Conservation (phyloP, 2,113 vertebrate species). For the Mugil cephalus region DNA sequence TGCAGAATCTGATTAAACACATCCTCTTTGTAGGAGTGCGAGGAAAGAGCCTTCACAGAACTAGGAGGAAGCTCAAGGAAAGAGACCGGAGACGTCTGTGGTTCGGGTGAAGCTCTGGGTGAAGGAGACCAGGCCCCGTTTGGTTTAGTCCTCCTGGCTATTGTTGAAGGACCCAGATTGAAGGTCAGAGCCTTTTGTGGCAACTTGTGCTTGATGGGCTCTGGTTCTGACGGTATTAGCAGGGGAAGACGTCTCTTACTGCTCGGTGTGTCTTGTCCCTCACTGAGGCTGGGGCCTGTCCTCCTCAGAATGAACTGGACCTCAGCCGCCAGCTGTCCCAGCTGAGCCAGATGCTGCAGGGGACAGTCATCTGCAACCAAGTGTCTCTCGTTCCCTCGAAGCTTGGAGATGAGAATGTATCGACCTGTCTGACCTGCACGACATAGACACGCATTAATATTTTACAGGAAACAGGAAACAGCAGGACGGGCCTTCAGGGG, state of each 20-base stretch:
- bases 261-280: slow-evolving; percentile 68
- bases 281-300: slow-evolving; percentile 86
- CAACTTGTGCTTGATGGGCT: slow-evolving; percentile 71
- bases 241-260: neutral
- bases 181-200: slow-evolving; percentile 86
- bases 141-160: slow-evolving; percentile 37
- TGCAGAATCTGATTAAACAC: slow-evolving; percentile 84
- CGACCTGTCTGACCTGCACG: slow-evolving; percentile 92
- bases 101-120: slow-evolving; percentile 56
- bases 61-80: slow-evolving; percentile 1
- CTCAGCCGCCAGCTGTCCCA: slow-evolving; percentile 89
- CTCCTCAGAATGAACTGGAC: slow-evolving; percentile 91
- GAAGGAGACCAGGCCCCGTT: slow-evolving; percentile 36
- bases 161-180: slow-evolving; percentile 77
- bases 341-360: slow-evolving; percentile 87
- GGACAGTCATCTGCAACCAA: slow-evolving; percentile 89
- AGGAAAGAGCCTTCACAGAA: neutral
- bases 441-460: neutral
- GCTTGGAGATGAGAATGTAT: slow-evolving; percentile 90
- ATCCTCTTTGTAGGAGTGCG: slow-evolving; percentile 82
- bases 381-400: slow-evolving; percentile 89
- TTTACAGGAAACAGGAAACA: no score
- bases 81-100: slow-evolving; percentile 28
- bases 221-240: slow-evolving; percentile 73
- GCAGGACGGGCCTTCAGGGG: no score